Evolutionary conservation across 2,888 invertebrate genomes (phyloP), one percentile per base, ranked within the genome.

Genomic region (Leucoma salicis): DNA sequence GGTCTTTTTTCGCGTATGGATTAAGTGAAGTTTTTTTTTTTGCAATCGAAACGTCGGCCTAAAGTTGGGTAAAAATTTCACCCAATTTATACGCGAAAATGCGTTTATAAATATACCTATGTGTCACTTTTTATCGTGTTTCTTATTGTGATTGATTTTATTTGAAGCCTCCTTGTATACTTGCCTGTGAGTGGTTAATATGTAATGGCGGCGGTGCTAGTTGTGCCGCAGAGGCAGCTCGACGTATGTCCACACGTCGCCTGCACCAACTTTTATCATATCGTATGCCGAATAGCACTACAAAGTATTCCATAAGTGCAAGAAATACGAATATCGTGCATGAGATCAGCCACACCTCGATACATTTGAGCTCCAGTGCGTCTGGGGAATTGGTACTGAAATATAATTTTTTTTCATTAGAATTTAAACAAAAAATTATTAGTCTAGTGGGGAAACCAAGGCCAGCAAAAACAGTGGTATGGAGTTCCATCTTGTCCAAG

Each of bases 281-380:
- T 13, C 92, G 87, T 71, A 92, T 92, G 43, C 92, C 92, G 69
- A 92, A 92, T 29, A 92, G 79, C 47, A 92, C 92, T 56, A 92
- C 90, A 66, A 92, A 92, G 73, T 92, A 92, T 71, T 92, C 92
- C 65, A 92, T 80, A 37, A 92, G 74, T 1, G 92, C 92, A 57
- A 92, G 82, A 74, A 92, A 92, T 51, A 92, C 92, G 76, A 92
- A 92, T 61, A 92, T 75, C 31, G 92, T 92, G 81, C 92, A 92
- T 31, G 92, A 92, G 71, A 92, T 92, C 68, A 92, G 80, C 92
- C 92, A 92, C 53, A 92, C 92, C 69, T 92, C 92, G 57, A 92
- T 92, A 71, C 92, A 92, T 66, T 92, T 92, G 44, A 92, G 72
- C 70, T 92, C 92, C 39, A 92, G 75, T 2, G 92, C 92, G 62